A percentile compares a stretch with the other conserved stretches of the same genome.
Evolutionary conservation across 2,113 vertebrate genomes (phyloP).

Genomic region (Phaethon lepturus): DNA sequence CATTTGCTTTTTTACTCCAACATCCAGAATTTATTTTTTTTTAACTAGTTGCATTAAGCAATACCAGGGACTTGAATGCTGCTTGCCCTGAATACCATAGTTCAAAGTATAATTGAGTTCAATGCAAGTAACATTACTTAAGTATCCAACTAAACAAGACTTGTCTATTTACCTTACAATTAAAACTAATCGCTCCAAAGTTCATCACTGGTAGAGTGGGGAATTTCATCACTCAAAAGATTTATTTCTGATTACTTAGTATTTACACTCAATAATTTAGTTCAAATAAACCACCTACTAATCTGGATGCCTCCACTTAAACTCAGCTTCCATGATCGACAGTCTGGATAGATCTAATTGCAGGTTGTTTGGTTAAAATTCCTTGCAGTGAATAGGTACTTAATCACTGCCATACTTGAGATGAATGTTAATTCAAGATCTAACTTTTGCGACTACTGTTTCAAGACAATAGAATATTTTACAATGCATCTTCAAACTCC

Average conservation of each 20-base stretch:
- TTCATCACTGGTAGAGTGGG: not conserved
- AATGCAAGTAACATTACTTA: not conserved
- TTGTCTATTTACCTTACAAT: slow-evolving; percentile 24
- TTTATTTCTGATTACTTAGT: not conserved
- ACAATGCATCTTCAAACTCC: not conserved
- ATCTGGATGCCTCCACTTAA: not conserved
- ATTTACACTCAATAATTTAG: not conserved
- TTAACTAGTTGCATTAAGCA: not conserved
- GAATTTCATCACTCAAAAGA: not conserved
- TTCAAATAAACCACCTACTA: not conserved
- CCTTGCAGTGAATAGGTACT: not conserved
- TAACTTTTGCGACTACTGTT: not conserved
- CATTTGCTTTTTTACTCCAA: not conserved
- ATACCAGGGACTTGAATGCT: not conserved
- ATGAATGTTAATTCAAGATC: not conserved
- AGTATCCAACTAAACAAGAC: not conserved
- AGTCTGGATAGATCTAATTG: rapidly evolving
- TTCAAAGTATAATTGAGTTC: not conserved
- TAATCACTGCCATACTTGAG: not conserved
- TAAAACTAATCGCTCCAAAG: not conserved
- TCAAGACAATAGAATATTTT: not conserved
- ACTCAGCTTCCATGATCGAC: not conserved
- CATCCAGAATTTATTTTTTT: not conserved
- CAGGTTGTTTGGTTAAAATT: not conserved
- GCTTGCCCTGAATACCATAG: not conserved